A percentile compares a stretch with the other conserved stretches of the same genome.
Evolutionary conservation across 2,888 invertebrate genomes (phyloP).

Genomic region (Peribatodes rhomboidaria): DNA sequence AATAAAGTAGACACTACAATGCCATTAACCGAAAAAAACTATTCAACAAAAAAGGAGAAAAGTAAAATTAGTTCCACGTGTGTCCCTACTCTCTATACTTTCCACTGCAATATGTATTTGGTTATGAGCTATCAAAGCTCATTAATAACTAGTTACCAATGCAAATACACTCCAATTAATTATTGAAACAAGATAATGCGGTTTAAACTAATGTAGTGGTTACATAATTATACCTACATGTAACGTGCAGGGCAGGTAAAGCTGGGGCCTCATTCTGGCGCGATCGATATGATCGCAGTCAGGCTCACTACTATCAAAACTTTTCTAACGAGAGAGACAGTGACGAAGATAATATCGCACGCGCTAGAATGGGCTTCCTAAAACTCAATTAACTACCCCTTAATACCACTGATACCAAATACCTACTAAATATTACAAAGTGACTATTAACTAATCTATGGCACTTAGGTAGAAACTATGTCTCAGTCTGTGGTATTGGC

Average conservation of each 20-base stretch:
- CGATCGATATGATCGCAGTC: too few species aligned
- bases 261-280: too few species aligned
- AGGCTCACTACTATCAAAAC: too few species aligned
- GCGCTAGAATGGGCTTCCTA: too few species aligned
- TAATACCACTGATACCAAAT: constrained; percentile 12
- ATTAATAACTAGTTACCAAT: not conserved
- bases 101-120: too few species aligned
- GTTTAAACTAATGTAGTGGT: constrained; percentile 26
- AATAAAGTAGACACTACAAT: too few species aligned
- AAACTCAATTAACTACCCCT: constrained; percentile 31
- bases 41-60: too few species aligned
- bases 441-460: not conserved
- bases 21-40: too few species aligned
- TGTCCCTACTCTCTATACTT: too few species aligned
- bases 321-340: too few species aligned
- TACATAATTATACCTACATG: constrained; percentile 9
- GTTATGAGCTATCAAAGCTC: not conserved
- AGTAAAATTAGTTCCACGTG: too few species aligned
- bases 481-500: constrained; percentile 8
- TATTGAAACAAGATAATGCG: constrained; percentile 26
- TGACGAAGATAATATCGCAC: too few species aligned
- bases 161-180: constrained; percentile 17
- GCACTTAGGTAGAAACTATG: constrained; percentile 11
- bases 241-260: constrained; percentile 9
- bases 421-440: not conserved